Percentiles rank a stretch among this genome's conserved stretches.
Evolutionary conservation across 2,888 invertebrate genomes (phyloP).

Genomic region (Physocephala rufipes): DNA sequence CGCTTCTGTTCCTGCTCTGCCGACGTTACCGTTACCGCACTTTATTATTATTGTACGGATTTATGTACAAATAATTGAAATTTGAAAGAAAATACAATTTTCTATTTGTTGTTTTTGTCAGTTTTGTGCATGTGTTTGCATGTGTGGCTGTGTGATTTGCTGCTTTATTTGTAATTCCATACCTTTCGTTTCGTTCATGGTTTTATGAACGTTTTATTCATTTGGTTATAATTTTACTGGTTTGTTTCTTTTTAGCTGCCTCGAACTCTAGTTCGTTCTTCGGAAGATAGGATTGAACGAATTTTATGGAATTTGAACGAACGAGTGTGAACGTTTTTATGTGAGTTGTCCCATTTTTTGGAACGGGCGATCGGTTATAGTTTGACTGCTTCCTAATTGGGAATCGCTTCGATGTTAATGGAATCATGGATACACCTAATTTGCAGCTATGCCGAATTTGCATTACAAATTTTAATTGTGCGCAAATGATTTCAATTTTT

Average conservation of each 20-base stretch:
- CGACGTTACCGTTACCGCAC: constrained; percentile 16
- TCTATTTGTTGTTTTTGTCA: constrained; percentile 36
- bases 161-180: constrained; percentile 37
- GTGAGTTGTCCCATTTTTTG: not conserved
- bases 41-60: constrained; percentile 22
- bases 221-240: constrained; percentile 34
- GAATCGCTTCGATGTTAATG: not conserved
- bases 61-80: constrained; percentile 37
- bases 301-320: constrained; percentile 9
- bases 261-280: constrained; percentile 29
- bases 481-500: constrained; percentile 65
- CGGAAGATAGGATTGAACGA: constrained; percentile 12
- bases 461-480: constrained; percentile 59
- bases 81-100: constrained; percentile 40
- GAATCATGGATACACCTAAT: constrained; percentile 52
- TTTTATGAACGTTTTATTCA: constrained; percentile 27
- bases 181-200: constrained; percentile 26
- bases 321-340: too few species aligned
- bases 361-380: not conserved
- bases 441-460: constrained; percentile 64
- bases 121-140: constrained; percentile 21
- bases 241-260: constrained; percentile 29
- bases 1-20: constrained; percentile 14
- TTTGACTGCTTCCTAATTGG: not conserved
- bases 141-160: constrained; percentile 37